Conservation (phyloP, 2,113 vertebrate species). For the Copsychus sechellarum region DNA sequence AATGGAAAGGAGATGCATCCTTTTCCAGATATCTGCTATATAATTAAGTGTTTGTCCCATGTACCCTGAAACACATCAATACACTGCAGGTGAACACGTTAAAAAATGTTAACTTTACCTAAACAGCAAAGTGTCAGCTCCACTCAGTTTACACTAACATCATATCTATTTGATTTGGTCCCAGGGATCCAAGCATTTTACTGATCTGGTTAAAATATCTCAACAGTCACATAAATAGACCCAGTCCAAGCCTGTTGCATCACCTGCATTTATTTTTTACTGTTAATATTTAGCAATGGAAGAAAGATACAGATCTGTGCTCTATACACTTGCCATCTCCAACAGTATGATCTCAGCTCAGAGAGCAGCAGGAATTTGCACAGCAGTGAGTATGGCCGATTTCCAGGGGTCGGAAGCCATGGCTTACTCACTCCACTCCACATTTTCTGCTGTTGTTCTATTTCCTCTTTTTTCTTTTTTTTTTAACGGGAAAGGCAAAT, state of each 20-base stretch:
- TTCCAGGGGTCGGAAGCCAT: conserved; percentile 54
- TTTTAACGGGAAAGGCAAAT: conserved; percentile 5
- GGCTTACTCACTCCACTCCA: conserved; percentile 11
- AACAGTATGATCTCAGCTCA: conserved; percentile 64
- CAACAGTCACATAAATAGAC: conserved; percentile 12
- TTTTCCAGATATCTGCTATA: not conserved
- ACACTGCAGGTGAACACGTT: not conserved
- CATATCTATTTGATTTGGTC: not conserved
- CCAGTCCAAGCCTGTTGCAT: conserved; percentile 24
- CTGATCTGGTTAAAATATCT: conserved; percentile 28
- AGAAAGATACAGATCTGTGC: conserved; percentile 49
- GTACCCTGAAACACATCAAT: fast-evolving
- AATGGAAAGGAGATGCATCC: not conserved
- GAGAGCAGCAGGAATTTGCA: conserved; percentile 63
- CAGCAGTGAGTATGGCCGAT: conserved; percentile 34
- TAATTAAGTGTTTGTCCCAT: not conserved
- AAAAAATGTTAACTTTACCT: not conserved
- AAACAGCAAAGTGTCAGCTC: not conserved
- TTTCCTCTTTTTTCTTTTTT: not conserved
- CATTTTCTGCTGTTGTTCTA: not conserved
- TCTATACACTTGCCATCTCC: conserved; percentile 49
- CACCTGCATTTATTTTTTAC: conserved; percentile 48
- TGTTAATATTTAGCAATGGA: conserved; percentile 51
- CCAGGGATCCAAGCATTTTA: not conserved
- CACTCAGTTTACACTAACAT: not conserved